Base-by-base conservation (phyloP, 2,888 invertebrate species). In the Tineola bisselliella region DNA sequence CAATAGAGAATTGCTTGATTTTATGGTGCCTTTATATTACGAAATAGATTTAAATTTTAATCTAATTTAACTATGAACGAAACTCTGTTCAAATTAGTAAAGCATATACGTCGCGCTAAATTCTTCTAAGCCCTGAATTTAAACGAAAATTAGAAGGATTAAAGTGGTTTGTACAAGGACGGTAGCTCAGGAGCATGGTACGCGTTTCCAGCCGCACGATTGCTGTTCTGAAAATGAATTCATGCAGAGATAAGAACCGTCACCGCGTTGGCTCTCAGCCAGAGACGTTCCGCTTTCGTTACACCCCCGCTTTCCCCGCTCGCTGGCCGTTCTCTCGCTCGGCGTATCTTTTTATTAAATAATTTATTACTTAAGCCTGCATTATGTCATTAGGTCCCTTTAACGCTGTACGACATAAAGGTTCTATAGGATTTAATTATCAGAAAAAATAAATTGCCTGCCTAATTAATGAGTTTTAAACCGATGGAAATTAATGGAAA, bases 231-330 rank as follows among this genome's bases (percentile, higher is more conserved):
- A 44, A 44, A 60, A 60, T 60, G 70, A 69, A 71, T 74, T 70
- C 68, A 66, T 66, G 69, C 66, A 65, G 68, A 74, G 76, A 77
- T 76, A 77, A 74, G 75, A 68, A 69, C 65, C 70, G 72, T 75
- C 76, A 72, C 73, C 70, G 69, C 33, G 67, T 69, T 82, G 81
- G 82, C 57, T 54, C 79, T 81, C 82, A 81, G 66, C 66, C 52
- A 59, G 68, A 69, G 67, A 65, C 63, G 65, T 1, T 25, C 25
- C 63, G 65, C 66, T 63, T 65, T 65, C 67, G 65, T 64, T 62
- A 62, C 63, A 64, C 65, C 63, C 64, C 63, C 64, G 63, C 64
- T 66, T 65, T 65, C 15, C n/a, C 52, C 18, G 15, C 48, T 48
- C 12, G n/a, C 18, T 31, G 33, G 56, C 59, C 43, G 43, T 56